Percentiles rank a stretch among this genome's conserved stretches.
Evolutionary conservation across 53 echinoderm and acorn worm genomes (phyloP).

Genomic region (Pentamera pediparva): DNA sequence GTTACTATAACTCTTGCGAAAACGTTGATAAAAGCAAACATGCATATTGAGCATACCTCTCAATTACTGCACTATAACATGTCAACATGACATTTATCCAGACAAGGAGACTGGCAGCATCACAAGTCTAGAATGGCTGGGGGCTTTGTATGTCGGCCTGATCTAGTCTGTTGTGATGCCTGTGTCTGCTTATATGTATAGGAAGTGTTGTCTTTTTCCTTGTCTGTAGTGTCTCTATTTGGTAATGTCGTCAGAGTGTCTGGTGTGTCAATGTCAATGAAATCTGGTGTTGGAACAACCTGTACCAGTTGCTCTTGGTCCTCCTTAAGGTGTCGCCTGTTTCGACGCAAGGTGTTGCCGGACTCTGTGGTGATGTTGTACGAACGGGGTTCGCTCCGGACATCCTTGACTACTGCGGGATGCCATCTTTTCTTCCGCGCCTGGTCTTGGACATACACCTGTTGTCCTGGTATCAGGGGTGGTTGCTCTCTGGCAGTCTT

Average conservation of each 20-base stretch:
- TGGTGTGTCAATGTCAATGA: too few relatives aligned
- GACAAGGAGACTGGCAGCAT: too few relatives aligned
- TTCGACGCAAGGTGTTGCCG: slow-evolving; percentile 9
- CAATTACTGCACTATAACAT: neutral
- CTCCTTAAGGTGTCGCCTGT: slow-evolving; percentile 7
- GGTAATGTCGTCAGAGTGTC: neutral
- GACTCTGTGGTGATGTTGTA: neutral
- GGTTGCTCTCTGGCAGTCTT: neutral
- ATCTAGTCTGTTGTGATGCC: neutral
- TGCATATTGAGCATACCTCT: neutral
- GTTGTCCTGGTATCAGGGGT: slow-evolving; percentile 14
- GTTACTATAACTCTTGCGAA: too few relatives aligned
- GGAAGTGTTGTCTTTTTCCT: neutral
- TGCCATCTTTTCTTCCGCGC: slow-evolving; percentile 7
- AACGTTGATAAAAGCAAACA: too few relatives aligned
- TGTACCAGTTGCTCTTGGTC: neutral
- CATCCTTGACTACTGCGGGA: neutral
- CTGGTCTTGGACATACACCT: slow-evolving; percentile 3
- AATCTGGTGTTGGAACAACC: neutral
- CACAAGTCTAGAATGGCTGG: neutral
- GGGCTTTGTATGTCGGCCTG: neutral
- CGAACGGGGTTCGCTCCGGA: neutral
- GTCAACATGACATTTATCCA: neutral
- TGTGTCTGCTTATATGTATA: neutral
- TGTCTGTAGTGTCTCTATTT: neutral